Conservation (phyloP, 2,888 invertebrate species). For the Euzetes globulus region DNA sequence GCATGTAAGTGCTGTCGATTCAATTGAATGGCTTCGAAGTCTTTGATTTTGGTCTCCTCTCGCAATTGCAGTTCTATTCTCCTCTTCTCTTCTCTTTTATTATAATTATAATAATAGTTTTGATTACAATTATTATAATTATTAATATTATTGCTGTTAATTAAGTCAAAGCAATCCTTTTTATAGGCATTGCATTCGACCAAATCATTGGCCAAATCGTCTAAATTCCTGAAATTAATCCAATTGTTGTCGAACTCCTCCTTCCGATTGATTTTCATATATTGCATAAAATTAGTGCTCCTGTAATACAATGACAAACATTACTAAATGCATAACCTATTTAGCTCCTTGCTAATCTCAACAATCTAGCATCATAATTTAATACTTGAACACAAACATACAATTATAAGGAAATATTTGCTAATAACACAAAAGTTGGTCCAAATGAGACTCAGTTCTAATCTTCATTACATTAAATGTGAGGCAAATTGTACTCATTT, state of each 20-base stretch:
- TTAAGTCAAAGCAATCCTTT: slow-evolving; percentile 9
- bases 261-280: slow-evolving; percentile 19
- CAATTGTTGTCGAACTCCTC: slow-evolving; percentile 18
- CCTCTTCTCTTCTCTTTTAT: neutral
- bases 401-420: too few relatives aligned
- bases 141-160: slow-evolving; percentile 21
- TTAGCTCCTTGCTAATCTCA: too few relatives aligned
- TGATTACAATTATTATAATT: slow-evolving; percentile 2
- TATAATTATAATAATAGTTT: neutral
- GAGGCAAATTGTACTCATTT: too few relatives aligned
- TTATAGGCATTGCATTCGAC: neutral
- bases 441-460: too few relatives aligned
- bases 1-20: slow-evolving; percentile 61
- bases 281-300: slow-evolving; percentile 24
- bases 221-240: slow-evolving; percentile 21
- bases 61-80: neutral
- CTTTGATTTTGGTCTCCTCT: slow-evolving; percentile 2
- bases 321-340: too few relatives aligned
- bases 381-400: too few relatives aligned
- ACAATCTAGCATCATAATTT: too few relatives aligned
- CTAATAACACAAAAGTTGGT: too few relatives aligned
- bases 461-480: too few relatives aligned
- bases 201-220: slow-evolving; percentile 18
- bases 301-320: neutral
- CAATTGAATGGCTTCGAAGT: slow-evolving; percentile 44